Conservation (phyloP, 2,888 invertebrate species). For the Seira ritae region DNA sequence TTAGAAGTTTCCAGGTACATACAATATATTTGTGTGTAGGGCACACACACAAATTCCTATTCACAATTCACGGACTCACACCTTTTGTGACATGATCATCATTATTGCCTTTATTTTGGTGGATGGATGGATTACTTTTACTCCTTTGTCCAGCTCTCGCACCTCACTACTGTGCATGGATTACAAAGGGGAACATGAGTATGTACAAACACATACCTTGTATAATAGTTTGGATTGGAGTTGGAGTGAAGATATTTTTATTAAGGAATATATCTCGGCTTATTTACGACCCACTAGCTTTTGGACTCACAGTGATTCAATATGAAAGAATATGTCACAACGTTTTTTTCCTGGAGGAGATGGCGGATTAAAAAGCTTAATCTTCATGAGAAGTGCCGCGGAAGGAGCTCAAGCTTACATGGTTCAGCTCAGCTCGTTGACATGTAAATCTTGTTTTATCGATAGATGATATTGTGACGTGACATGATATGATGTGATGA, state of each 20-base stretch:
- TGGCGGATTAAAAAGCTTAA: too few relatives aligned
- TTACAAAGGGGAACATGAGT: not conserved
- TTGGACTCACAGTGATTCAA: not conserved
- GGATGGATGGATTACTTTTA: conserved; percentile 26
- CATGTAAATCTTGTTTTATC: too few relatives aligned
- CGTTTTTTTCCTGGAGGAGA: not conserved
- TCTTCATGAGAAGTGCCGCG: too few relatives aligned
- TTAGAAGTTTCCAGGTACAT: too few relatives aligned
- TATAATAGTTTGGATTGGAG: not conserved
- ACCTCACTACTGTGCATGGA: not conserved
- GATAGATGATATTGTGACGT: too few relatives aligned
- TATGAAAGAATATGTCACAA: conserved; percentile 12
- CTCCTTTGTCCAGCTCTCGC: conserved; percentile 1
- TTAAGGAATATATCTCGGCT: not conserved
- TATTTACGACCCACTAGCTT: too few relatives aligned
- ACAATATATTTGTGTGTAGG: not conserved
- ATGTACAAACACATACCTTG: not conserved
- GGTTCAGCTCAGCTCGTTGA: too few relatives aligned
- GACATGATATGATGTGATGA: too few relatives aligned
- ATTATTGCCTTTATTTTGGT: conserved; percentile 27
- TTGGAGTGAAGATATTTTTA: not conserved
- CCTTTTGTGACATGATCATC: conserved; percentile 47
- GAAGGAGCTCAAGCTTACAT: too few relatives aligned
- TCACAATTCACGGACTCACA: conserved; percentile 25
- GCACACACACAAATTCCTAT: conserved; percentile 21